phyloP scores from a whole-genome alignment of 2,888 invertebrate species.

The Esperia sulphurella region DNA sequence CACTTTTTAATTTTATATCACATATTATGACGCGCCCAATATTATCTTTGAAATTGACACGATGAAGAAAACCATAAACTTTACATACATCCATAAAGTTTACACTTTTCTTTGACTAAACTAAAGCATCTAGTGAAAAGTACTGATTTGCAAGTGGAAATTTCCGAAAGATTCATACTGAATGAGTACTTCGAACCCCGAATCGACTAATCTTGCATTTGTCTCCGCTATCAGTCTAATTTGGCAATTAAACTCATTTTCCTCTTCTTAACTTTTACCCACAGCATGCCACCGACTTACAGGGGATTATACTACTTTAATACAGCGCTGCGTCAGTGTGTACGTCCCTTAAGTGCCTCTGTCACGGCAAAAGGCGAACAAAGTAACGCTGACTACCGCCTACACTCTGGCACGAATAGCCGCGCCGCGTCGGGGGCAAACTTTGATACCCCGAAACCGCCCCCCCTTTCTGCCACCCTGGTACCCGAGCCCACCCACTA shows the following conservation, averaged over 20 bases:
- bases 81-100: no score
- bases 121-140: no score
- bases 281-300: constrained; percentile 4
- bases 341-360: constrained; percentile 75
- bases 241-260: constrained; percentile 5
- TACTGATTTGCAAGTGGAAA: no score
- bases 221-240: constrained; percentile 7
- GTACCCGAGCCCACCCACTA: constrained; percentile 58
- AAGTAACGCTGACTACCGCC: constrained; percentile 54
- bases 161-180: no score
- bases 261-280: neutral
- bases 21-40: no score
- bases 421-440: constrained; percentile 68
- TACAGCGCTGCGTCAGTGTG: constrained; percentile 55
- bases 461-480: constrained; percentile 53
- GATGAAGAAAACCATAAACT: no score
- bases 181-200: no score
- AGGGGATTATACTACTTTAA: constrained; percentile 54
- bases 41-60: no score
- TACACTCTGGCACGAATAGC: constrained; percentile 9
- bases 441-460: constrained; percentile 69
- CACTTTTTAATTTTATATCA: no score
- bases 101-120: no score
- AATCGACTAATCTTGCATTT: neutral
- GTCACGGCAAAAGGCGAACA: constrained; percentile 77